phyloP scores from a whole-genome alignment of 2,113 vertebrate species.

The Rutilus rutilus region DNA sequence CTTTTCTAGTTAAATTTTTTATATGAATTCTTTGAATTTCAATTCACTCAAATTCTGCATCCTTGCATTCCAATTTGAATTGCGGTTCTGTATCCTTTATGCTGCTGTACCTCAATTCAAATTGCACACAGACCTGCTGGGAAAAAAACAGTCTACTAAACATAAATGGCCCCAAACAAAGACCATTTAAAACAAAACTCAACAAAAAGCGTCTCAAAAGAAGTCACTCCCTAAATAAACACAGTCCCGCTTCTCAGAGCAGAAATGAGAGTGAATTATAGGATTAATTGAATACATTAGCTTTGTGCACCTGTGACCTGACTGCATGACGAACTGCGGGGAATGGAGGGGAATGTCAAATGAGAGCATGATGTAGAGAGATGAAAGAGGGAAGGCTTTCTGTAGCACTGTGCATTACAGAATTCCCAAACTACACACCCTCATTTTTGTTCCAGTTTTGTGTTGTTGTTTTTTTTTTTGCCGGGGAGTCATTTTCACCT shows the following conservation, averaged over 20 bases:
- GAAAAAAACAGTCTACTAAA: not conserved
- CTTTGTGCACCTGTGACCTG: slow-evolving; percentile 36
- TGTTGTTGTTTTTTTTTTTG: not conserved
- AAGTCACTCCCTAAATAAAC: not conserved
- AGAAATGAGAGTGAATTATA: slow-evolving; percentile 35
- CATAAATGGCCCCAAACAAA: not conserved
- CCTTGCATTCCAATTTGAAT: not conserved
- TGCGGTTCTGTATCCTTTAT: not conserved
- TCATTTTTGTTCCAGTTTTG: slow-evolving; percentile 8
- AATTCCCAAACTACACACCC: slow-evolving; percentile 2
- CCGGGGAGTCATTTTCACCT: not conserved
- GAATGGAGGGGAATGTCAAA: slow-evolving; percentile 47
- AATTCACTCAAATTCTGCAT: not conserved
- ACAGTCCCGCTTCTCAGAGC: not conserved
- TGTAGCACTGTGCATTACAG: slow-evolving; percentile 21
- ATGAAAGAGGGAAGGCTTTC: slow-evolving; percentile 5
- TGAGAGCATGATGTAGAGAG: slow-evolving; percentile 17
- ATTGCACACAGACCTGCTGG: not conserved
- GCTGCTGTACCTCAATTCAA: not conserved
- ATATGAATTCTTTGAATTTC: not conserved
- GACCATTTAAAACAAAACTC: not conserved
- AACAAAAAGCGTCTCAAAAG: not conserved
- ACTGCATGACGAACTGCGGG: slow-evolving; percentile 36
- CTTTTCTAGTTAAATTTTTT: not conserved
- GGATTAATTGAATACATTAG: slow-evolving; percentile 52